Evolutionary conservation across 2,888 invertebrate species (phyloP).

Genomic region (Melikaiella ostensackeni): DNA sequence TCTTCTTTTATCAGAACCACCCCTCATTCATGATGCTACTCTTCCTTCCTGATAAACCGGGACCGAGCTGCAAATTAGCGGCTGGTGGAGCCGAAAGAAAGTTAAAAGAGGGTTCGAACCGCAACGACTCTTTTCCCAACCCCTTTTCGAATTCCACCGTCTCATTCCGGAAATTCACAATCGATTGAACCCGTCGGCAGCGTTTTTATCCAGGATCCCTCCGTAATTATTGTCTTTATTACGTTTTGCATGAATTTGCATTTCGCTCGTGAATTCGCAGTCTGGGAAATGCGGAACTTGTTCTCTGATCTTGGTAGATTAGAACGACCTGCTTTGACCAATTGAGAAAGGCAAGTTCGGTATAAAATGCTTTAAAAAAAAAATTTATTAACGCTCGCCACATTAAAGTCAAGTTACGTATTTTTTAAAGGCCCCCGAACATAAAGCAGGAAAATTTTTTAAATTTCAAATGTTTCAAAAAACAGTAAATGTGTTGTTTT

Average conservation of each 20-base stretch:
- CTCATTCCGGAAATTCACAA: slow-evolving; percentile 34
- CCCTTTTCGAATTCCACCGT: slow-evolving; percentile 12
- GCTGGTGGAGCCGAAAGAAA: slow-evolving; percentile 63
- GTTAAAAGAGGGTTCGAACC: slow-evolving; percentile 60
- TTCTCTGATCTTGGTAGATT: slow-evolving; percentile 19
- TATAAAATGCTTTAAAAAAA: neutral
- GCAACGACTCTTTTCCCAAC: slow-evolving; percentile 22
- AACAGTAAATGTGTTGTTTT: too few relatives aligned
- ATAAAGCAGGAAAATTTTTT: too few relatives aligned
- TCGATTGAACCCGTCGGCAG: slow-evolving; percentile 15
- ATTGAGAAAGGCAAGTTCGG: neutral
- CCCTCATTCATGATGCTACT: slow-evolving; percentile 28
- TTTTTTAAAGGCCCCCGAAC: too few relatives aligned
- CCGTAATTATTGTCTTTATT: slow-evolving; percentile 34
- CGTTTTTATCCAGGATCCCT: slow-evolving; percentile 14
- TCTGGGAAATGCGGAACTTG: neutral
- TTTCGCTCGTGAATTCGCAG: slow-evolving; percentile 5
- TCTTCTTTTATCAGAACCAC: slow-evolving; percentile 54
- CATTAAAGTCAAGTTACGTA: neutral
- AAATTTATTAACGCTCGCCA: neutral
- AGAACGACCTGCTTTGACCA: neutral
- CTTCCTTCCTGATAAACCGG: slow-evolving; percentile 70
- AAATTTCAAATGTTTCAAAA: too few relatives aligned
- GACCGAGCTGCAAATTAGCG: slow-evolving; percentile 68
- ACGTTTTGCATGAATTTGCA: slow-evolving; percentile 45